Base-by-base conservation (phyloP, 2,888 invertebrate species). In the Halocaridina rubra region DNA sequence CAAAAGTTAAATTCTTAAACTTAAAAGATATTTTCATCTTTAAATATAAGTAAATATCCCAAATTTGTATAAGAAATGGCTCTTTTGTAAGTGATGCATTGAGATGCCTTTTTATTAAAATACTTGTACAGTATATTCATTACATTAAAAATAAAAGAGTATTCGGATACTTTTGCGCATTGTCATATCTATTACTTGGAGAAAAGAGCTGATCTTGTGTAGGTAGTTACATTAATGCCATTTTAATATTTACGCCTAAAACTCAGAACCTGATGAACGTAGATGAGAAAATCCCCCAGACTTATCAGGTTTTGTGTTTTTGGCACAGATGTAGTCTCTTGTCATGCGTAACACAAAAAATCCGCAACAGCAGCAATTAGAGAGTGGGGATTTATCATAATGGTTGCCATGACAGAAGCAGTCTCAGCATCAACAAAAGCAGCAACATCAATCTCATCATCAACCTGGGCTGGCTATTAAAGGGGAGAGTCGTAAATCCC, bases 271-370 rank as follows among this genome's bases (percentile, higher is more conserved):
- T 82, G 82, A 82, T 77, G 39, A 77, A 61, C 19, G 39, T 30
- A 59, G 13, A 29, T 77, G 33, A n/a, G n/a, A n/a, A n/a, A n/a
- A n/a, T n/a, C n/a, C n/a, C 74, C 82, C 82, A 82, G 57, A 77
- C 82, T 82, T 82, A 82, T 77, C 82, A 82, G 82, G 82, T 82
- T 82, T 82, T 82, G 82, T 82, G 82, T 82, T 82, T 75, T 77
- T 82, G 82, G 77, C 82, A 82, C 82, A 82, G 82, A 82, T 82
- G 77, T 82, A 82, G 76, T 82, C 61, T 82, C 82, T 64, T 82
- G 82, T 82, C 82, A 82, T 82, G 82, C 82, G 77, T 82, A 77
- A 81, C 72, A 81, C 76, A 82, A 82, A 82, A 61, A 77, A 76
- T 71, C 71, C 77, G 27, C 19, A 76, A 76, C 82, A 69, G 82